phyloP scores from a whole-genome alignment of 2,113 vertebrate genomes.

The Limanda limanda region DNA sequence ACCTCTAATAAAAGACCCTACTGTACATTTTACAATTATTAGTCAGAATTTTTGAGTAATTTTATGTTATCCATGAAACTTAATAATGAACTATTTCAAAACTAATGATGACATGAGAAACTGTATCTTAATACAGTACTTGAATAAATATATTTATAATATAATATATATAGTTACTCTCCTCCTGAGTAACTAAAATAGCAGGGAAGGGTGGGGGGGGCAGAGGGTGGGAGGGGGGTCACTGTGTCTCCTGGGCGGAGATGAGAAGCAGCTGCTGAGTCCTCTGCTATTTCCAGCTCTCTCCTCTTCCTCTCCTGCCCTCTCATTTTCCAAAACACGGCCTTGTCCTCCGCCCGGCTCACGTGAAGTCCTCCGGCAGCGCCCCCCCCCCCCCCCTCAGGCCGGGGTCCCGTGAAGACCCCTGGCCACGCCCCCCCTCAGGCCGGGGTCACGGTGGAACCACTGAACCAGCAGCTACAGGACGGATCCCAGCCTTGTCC shows the following conservation, averaged over 20 bases:
- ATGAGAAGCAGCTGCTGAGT: conserved; percentile 72
- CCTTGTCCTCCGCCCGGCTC: conserved; percentile 36
- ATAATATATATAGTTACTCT: background rate
- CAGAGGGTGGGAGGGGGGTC: conserved; percentile 13
- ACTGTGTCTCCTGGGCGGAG: conserved; percentile 52
- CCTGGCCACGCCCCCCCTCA: no score
- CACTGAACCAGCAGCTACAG: conserved; percentile 64
- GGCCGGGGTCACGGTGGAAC: conserved; percentile 36
- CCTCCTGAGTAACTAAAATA: conserved; percentile 2
- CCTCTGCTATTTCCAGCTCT: conserved; percentile 76
- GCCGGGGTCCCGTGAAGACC: conserved; percentile 14
- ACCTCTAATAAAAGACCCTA: no score
- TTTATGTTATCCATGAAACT: no score
- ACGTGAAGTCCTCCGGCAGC: conserved; percentile 34
- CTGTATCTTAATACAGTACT: background rate
- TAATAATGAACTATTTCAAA: no score
- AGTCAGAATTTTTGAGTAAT: no score
- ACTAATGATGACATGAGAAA: no score
- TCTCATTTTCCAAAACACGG: conserved; percentile 83
- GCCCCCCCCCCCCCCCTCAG: conserved; percentile 46
- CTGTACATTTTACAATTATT: no score
- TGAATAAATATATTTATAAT: background rate
- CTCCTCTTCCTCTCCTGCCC: conserved; percentile 69
- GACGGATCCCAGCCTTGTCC: conserved; percentile 28
- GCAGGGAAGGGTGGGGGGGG: background rate